Evolutionary conservation across 2,888 invertebrate genomes (phyloP).

Genomic region (Acrocyrtus sp.): DNA sequence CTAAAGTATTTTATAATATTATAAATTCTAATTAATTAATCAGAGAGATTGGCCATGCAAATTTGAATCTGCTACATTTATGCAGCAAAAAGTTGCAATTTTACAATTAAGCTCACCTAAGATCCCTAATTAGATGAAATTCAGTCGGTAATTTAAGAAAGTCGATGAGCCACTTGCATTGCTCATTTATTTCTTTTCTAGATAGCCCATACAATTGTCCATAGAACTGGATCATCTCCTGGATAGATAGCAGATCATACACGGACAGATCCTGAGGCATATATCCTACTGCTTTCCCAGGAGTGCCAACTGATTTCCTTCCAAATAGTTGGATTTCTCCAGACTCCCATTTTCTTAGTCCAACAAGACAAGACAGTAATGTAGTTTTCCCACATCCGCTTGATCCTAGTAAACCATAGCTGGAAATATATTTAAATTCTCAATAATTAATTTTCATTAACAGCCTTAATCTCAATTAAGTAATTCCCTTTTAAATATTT

Average conservation of each 20-base stretch:
- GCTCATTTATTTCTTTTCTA: slow-evolving; percentile 71
- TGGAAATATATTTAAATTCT: slow-evolving; percentile 66
- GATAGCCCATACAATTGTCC: slow-evolving; percentile 95
- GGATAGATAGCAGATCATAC: slow-evolving; percentile 90
- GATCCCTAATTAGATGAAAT: neutral
- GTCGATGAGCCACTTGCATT: slow-evolving; percentile 85
- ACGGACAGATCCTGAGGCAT: slow-evolving; percentile 65
- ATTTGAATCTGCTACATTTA: neutral
- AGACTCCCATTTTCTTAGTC: slow-evolving; percentile 82
- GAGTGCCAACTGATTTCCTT: slow-evolving; percentile 63
- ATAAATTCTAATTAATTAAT: neutral
- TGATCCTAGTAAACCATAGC: slow-evolving; percentile 92
- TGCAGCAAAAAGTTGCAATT: slow-evolving; percentile 14
- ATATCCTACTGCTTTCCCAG: neutral
- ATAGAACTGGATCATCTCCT: slow-evolving; percentile 95
- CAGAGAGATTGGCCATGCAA: neutral
- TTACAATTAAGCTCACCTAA: slow-evolving; percentile 67
- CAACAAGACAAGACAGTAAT: slow-evolving; percentile 89
- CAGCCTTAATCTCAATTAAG: neutral
- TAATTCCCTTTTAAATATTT: neutral
- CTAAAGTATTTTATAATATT: slow-evolving; percentile 57
- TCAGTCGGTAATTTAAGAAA: slow-evolving; percentile 84
- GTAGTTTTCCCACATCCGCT: slow-evolving; percentile 93
- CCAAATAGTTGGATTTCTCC: slow-evolving; percentile 92
- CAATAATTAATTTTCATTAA: too few relatives aligned